These are phyloP conservation scores for Xerus rutilus DNA, from an alignment of 2,797 vertebrate genomes.

Conservation along the genomic window DNA sequence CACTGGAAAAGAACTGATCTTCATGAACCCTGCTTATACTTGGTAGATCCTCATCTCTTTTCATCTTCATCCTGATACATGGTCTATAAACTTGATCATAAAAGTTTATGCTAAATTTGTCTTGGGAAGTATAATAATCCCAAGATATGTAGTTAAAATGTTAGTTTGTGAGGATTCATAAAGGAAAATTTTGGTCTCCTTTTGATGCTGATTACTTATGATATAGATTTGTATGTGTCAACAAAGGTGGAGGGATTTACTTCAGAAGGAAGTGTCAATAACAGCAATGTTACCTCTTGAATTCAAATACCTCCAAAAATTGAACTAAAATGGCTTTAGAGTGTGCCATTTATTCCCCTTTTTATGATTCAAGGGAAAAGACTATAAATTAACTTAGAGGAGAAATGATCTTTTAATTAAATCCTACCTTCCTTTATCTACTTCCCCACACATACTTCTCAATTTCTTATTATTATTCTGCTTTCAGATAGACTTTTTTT, in stretches of 20 bases:
- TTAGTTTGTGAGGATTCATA: background rate
- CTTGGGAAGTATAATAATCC: background rate
- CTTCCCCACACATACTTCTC: too few relatives aligned
- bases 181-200: background rate
- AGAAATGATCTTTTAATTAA: background rate
- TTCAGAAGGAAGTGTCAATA: background rate
- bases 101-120: background rate
- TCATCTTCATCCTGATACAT: background rate
- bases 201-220: background rate
- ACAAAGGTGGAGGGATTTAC: background rate
- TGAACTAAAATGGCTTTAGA: background rate
- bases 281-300: background rate
- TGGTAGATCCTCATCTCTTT: background rate
- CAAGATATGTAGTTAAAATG: background rate
- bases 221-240: background rate
- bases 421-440: too few relatives aligned
- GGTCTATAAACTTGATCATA: background rate
- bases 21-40: background rate
- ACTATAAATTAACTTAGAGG: background rate
- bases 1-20: background rate
- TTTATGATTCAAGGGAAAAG: background rate
- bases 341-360: background rate
- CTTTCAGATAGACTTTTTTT: too few relatives aligned
- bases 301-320: background rate
- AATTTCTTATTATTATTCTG: too few relatives aligned